These are phyloP conservation scores for Coryphaenoides rupestris DNA, from an alignment of 2,113 vertebrate genomes.

Conservation along the genomic window DNA sequence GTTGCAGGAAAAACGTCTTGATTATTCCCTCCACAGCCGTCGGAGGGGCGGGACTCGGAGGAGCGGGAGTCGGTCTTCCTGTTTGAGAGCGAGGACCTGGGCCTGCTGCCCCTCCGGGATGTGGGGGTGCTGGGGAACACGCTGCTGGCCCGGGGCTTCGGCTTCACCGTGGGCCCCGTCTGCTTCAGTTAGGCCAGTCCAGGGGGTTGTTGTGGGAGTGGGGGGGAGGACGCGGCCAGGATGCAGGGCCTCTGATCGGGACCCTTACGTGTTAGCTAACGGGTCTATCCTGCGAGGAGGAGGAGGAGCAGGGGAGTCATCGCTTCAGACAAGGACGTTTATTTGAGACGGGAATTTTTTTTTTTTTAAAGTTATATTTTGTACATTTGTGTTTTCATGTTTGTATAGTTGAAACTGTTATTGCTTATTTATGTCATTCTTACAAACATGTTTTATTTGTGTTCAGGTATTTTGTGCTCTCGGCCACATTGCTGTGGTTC, in stretches of 20 bases:
- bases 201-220: not conserved
- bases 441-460: conserved; percentile 13
- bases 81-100: conserved; percentile 74
- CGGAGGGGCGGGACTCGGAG: conserved; percentile 53
- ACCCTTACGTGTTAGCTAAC: not conserved
- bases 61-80: conserved; percentile 72
- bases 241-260: too few species aligned
- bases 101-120: conserved; percentile 79
- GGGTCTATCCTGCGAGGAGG: not conserved
- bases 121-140: conserved; percentile 74
- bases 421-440: conserved; percentile 52
- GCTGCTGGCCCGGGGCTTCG: conserved; percentile 69
- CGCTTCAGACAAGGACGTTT: not conserved
- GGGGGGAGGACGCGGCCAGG: not conserved
- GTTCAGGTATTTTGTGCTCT: conserved; percentile 16
- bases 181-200: conserved; percentile 74
- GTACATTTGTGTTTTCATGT: conserved; percentile 45
- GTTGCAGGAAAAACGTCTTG: too few species aligned
- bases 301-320: not conserved
- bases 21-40: conserved; percentile 30
- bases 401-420: conserved; percentile 31
- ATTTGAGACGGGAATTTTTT: conserved; percentile 5
- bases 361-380: conserved; percentile 21
- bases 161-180: conserved; percentile 79
- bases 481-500: conserved; percentile 29